phyloP scores from a whole-genome alignment of 1,140 invertebrate genomes.

The Pristionchus pacificus region DNA sequence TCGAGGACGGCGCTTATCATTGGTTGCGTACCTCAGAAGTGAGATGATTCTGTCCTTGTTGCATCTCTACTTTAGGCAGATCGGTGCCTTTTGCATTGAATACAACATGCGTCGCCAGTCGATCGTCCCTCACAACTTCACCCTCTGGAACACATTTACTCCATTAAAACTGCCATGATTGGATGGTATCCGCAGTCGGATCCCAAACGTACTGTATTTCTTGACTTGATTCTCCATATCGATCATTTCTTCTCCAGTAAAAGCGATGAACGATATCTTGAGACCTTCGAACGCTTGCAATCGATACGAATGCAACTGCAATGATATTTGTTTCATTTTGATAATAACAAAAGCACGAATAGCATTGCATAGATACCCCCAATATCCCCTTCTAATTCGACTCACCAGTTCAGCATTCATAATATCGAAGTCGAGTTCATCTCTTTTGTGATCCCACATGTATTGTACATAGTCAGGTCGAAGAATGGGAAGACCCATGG shows the following conservation, averaged over 20 bases:
- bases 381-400: no score
- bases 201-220: no score
- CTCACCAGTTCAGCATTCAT: conserved; percentile 14
- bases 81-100: conserved; percentile 16
- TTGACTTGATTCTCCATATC: conserved; percentile 77
- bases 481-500: conserved; percentile 81
- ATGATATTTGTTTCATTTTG: no score
- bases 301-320: conserved; percentile 65
- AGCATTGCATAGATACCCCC: no score
- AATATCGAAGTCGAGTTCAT: conserved; percentile 63
- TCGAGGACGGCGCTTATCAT: no score
- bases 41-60: conserved; percentile 40
- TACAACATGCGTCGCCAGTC: conserved; percentile 25
- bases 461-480: conserved; percentile 78
- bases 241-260: conserved; percentile 77
- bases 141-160: conserved; percentile 14
- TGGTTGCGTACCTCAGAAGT: conserved; percentile 42
- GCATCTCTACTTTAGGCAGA: conserved; percentile 18
- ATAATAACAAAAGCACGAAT: no score
- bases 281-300: conserved; percentile 82
- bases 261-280: conserved; percentile 80
- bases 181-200: no score
- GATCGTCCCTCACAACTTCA: background rate
- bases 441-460: conserved; percentile 72
- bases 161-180: no score